Evolutionary conservation across 2,797 vertebrate species (phyloP).

Genomic region (Geotria australis): DNA sequence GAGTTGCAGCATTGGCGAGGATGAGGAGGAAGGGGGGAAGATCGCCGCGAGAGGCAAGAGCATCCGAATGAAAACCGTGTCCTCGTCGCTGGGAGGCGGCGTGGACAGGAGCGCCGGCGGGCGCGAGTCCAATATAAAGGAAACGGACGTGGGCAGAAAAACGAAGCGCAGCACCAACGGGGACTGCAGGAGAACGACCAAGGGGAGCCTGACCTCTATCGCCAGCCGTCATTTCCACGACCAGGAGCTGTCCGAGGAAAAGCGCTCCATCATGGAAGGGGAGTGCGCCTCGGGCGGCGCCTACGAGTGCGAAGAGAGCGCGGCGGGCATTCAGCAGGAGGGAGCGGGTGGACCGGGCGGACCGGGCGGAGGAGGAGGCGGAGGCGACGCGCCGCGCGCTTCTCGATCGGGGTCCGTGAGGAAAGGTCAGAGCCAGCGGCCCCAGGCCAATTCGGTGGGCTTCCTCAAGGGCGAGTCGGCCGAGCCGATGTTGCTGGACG

Average conservation of each 20-base stretch:
- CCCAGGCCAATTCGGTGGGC: slow-evolving; percentile 7
- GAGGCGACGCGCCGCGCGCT: slow-evolving; percentile 11
- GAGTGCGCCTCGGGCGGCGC: neutral
- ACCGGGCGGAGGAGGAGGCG: slow-evolving; percentile 7
- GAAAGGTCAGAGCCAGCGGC: slow-evolving; percentile 9
- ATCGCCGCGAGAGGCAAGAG: slow-evolving; percentile 8
- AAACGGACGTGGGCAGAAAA: slow-evolving; percentile 10
- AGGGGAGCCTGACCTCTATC: slow-evolving; percentile 20
- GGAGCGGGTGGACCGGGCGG: slow-evolving; percentile 8
- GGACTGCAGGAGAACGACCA: slow-evolving; percentile 24
- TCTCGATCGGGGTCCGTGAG: slow-evolving; percentile 10
- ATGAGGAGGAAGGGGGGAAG: slow-evolving; percentile 13
- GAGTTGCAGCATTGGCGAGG: slow-evolving; percentile 16
- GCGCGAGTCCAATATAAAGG: slow-evolving; percentile 8
- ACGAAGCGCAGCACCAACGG: slow-evolving; percentile 41
- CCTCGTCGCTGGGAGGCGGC: slow-evolving; percentile 7
- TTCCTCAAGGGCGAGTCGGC: slow-evolving; percentile 24
- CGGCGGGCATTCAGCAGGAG: neutral
- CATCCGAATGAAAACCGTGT: slow-evolving; percentile 4
- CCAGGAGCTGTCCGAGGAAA: neutral
- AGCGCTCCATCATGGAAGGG: neutral
- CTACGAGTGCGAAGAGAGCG: neutral
- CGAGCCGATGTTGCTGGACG: slow-evolving; percentile 25
- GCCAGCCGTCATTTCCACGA: slow-evolving; percentile 9
- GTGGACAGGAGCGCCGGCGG: slow-evolving; percentile 8